Conservation (phyloP, 2,888 invertebrate species). For the Dasysyrphus albostriatus region DNA sequence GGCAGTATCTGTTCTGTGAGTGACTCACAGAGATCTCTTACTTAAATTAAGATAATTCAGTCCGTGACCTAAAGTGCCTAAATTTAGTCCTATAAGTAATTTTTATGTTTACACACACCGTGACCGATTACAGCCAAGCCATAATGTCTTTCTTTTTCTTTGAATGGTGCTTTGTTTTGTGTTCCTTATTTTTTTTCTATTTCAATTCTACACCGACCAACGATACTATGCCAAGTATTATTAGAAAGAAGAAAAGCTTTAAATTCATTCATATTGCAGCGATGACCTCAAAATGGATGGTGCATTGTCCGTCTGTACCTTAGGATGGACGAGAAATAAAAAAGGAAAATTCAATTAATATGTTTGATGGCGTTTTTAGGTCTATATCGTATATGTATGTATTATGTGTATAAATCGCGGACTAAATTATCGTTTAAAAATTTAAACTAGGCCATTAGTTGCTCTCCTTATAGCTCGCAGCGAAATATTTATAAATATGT, state of each 20-base stretch:
- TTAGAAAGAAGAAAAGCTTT: constrained; percentile 69
- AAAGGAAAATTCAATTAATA: constrained; percentile 32
- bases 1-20: constrained; percentile 57
- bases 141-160: constrained; percentile 31
- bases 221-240: constrained; percentile 30
- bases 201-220: not conserved
- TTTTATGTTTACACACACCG: constrained; percentile 54
- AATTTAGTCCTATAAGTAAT: constrained; percentile 68
- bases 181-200: constrained; percentile 19
- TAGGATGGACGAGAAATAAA: constrained; percentile 31
- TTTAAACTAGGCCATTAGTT: constrained; percentile 49
- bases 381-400: constrained; percentile 47
- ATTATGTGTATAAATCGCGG: constrained; percentile 58
- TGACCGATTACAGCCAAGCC: constrained; percentile 50
- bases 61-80: constrained; percentile 72
- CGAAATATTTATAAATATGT: constrained; percentile 38
- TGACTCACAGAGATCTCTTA: constrained; percentile 21
- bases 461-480: constrained; percentile 29
- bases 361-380: constrained; percentile 42
- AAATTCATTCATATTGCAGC: constrained; percentile 78
- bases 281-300: constrained; percentile 55
- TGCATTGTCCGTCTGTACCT: constrained; percentile 48
- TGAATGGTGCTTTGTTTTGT: constrained; percentile 36
- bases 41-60: constrained; percentile 60
- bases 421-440: constrained; percentile 58